A percentile compares a stretch with the other conserved stretches of the same genome.
phyloP scores from a whole-genome alignment of 2,797 vertebrate species.

The Novumbra hubbsi region DNA sequence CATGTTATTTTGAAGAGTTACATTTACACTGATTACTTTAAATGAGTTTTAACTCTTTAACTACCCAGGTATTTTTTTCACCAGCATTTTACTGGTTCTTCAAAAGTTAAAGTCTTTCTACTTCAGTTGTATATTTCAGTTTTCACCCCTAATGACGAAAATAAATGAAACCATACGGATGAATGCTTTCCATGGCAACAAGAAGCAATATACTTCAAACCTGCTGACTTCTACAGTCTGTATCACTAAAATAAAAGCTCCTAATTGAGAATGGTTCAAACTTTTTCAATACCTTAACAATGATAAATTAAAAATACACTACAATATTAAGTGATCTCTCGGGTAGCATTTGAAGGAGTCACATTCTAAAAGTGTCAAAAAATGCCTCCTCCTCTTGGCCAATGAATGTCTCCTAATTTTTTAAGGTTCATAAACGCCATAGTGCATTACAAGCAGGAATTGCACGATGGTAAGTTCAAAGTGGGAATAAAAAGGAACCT shows the following conservation, averaged over 20 bases:
- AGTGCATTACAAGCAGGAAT: constrained; percentile 59
- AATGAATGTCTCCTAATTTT: constrained; percentile 36
- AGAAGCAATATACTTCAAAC: background rate
- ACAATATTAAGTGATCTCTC: background rate
- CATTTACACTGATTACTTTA: too few species aligned
- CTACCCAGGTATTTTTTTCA: too few species aligned
- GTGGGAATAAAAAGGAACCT: constrained; percentile 67
- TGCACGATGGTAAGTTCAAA: constrained; percentile 63
- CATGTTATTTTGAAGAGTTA: too few species aligned
- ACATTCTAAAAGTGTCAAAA: constrained; percentile 5
- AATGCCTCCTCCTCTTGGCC: constrained; percentile 23
- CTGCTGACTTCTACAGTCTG: background rate
- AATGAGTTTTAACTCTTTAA: too few species aligned
- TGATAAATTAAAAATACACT: background rate
- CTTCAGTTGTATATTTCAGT: too few species aligned
- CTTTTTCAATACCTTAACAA: background rate
- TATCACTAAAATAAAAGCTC: background rate
- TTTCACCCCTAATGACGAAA: background rate
- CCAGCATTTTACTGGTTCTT: too few species aligned
- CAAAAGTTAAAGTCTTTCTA: too few species aligned
- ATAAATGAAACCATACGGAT: background rate
- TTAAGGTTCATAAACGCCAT: constrained; percentile 46
- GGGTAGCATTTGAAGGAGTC: background rate
- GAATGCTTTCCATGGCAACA: background rate
- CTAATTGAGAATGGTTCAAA: background rate